A percentile compares a stretch with the other conserved stretches of the same genome.
phyloP scores from a whole-genome alignment of 2,888 invertebrate species.

The Osedax frankpressi region DNA sequence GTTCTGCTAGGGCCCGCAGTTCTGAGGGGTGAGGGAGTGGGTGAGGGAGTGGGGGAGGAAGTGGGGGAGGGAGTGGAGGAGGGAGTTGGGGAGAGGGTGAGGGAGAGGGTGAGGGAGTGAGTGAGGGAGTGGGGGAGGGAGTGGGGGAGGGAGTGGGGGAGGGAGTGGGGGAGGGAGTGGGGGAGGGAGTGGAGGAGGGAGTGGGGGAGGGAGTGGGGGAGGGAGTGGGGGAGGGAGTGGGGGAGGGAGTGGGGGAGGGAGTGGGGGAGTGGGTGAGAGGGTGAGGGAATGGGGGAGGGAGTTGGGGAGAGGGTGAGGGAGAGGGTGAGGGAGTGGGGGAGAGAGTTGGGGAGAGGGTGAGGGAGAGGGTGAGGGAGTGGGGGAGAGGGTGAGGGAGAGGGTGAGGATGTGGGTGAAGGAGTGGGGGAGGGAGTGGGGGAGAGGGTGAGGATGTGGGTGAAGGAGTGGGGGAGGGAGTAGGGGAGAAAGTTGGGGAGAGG shows the following conservation, averaged over 20 bases:
- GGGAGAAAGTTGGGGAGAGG: too few relatives aligned
- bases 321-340: neutral
- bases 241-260: neutral
- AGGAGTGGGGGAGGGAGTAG: neutral
- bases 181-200: neutral
- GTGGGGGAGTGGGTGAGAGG: too few relatives aligned
- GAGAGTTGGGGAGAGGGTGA: too few relatives aligned
- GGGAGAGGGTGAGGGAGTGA: too few relatives aligned
- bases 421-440: neutral
- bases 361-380: too few relatives aligned
- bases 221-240: too few relatives aligned
- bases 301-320: too few relatives aligned
- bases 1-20: constrained; percentile 77
- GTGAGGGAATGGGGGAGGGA: neutral
- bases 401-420: neutral
- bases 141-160: neutral
- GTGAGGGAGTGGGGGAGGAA: neutral
- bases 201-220: neutral
- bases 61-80: neutral
- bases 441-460: too few relatives aligned
- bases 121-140: too few relatives aligned
- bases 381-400: too few relatives aligned
- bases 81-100: neutral
- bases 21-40: too few relatives aligned
- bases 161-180: too few relatives aligned